Base-by-base conservation (phyloP, 2,113 vertebrate species). In the Periophthalmus modestus region DNA sequence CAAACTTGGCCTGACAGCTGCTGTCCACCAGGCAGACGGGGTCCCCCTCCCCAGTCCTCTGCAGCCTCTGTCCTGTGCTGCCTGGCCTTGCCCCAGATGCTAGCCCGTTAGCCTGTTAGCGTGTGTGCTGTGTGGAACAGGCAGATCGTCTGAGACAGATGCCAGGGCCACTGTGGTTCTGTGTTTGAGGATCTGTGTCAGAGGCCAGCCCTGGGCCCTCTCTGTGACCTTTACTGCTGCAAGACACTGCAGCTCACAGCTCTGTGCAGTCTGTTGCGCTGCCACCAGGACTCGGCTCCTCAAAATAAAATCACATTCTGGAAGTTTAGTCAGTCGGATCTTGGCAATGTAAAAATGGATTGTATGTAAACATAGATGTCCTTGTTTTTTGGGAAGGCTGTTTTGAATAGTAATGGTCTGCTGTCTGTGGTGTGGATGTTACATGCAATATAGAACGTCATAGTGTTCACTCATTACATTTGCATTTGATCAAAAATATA, bases 1-100 rank as follows among this genome's bases (percentile, higher is more conserved):
- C 84, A 92, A 93, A 94, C 91, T 77, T 87, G 84, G 78, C 88
- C 89, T 93, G 93, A 94, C 92, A 93, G 92, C 87, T 92, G 78
- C 89, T 92, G 88, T 92, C 92, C 92, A 93, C 88, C 89, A 91
- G 93, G 92, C 92, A 93, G 89, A 69, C 86, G 74, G 71, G 67
- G 72, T 61, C 75, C 75, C 28, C 69, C 46, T 34, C 63, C 24
- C 47, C 23, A 15, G 57, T 19, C 57, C 57, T 57, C 55, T 23
- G 55, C 39, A 81, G 78, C 77, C 79, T 71, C 68, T 72, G 80
- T 84, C 79, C 83, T 73, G 73, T n/a, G 79, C 75, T 58, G 76
- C 77, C 75, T 69, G 55, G 68, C 80, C 78, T 79, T 57, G 84
- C 86, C 89, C 84, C 87, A 90, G 81, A 91, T 91, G 91, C 88